Evolutionary conservation across 2,113 vertebrate species (phyloP).

Genomic region (Tetrax tetrax): DNA sequence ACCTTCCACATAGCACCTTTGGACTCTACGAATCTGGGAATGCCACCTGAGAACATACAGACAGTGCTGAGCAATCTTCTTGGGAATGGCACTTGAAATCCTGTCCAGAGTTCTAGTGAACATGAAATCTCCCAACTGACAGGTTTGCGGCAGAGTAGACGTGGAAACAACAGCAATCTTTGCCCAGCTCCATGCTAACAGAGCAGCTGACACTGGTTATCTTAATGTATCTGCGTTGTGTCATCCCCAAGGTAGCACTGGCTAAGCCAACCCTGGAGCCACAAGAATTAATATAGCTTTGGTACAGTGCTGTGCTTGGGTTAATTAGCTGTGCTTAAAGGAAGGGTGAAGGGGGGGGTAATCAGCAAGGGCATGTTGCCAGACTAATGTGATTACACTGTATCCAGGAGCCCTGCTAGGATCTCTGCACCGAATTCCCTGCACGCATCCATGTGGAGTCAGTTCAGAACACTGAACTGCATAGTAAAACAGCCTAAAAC

Average conservation of each 20-base stretch:
- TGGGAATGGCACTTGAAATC: not conserved
- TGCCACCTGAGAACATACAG: not conserved
- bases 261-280: not conserved
- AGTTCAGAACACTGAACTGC: not conserved
- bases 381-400: not conserved
- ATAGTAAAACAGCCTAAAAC: not conserved
- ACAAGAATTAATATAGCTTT: not conserved
- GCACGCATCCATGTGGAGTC: not conserved
- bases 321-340: not conserved
- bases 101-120: not conserved
- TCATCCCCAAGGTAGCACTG: not conserved
- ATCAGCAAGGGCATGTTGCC: not conserved
- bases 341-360: not conserved
- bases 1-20: not conserved
- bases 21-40: not conserved
- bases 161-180: not conserved
- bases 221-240: no score
- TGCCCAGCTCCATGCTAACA: not conserved
- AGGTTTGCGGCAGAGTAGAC: not conserved
- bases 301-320: not conserved
- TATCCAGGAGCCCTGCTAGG: not conserved
- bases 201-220: not conserved
- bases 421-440: not conserved
- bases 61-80: not conserved
- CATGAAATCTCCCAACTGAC: not conserved